phyloP scores from a whole-genome alignment of 2,888 invertebrate genomes.

The Saturnia japonica region DNA sequence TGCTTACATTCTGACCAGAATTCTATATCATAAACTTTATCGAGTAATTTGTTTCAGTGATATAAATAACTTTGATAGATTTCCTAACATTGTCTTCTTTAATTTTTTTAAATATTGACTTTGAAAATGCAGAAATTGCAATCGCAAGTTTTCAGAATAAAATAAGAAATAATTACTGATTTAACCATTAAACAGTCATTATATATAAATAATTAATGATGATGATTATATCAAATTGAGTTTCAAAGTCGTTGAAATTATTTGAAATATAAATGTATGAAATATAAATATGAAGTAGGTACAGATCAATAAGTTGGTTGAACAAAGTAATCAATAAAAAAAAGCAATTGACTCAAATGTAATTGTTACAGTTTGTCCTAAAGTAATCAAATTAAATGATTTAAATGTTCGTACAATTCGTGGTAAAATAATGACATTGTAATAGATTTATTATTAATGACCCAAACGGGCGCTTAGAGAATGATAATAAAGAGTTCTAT shows the following conservation, averaged over 20 bases:
- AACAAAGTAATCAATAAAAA: neutral
- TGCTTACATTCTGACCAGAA: conserved; percentile 53
- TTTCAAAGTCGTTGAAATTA: neutral
- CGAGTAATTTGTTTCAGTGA: neutral
- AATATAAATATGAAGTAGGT: neutral
- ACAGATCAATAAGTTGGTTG: neutral
- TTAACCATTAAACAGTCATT: neutral
- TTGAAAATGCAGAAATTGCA: neutral
- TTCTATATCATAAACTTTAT: conserved; percentile 23
- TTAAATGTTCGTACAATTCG: conserved; percentile 71
- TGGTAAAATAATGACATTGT: conserved; percentile 74
- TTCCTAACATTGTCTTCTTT: neutral
- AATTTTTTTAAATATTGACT: neutral
- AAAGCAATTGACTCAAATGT: conserved; percentile 41
- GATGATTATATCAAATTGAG: neutral
- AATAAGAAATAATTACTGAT: too few species aligned
- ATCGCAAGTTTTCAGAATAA: neutral
- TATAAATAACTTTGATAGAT: neutral
- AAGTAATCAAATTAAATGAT: conserved; percentile 76
- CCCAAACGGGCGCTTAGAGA: conserved; percentile 66
- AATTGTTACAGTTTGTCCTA: conserved; percentile 67
- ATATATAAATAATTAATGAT: neutral
- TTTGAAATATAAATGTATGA: neutral
- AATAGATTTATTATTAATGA: conserved; percentile 81
- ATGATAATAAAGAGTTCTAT: conserved; percentile 52